These are phyloP conservation scores for Ormyrus nitidulus DNA, from an alignment of 2,888 invertebrate genomes.

Conservation along the genomic window DNA sequence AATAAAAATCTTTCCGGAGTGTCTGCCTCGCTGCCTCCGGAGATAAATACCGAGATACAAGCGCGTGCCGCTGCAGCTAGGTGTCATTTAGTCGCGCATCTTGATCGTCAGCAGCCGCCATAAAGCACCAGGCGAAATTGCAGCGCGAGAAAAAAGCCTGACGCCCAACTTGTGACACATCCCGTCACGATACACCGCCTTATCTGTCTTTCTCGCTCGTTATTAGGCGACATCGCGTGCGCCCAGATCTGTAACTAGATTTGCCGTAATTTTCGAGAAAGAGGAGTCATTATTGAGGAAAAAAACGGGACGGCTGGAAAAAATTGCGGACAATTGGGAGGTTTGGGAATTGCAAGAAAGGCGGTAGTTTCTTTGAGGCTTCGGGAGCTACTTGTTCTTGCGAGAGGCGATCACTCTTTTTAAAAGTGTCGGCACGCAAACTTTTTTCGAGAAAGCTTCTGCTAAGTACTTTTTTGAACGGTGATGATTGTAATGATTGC, in stretches of 20 bases:
- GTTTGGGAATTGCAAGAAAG: background rate
- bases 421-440: no score
- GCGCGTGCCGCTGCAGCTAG: conserved; percentile 28
- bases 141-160: background rate
- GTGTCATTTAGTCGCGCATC: conserved; percentile 52
- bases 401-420: no score
- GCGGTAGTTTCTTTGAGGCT: no score
- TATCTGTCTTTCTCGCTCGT: conserved; percentile 14
- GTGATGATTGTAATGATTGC: background rate
- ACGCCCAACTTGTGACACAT: conserved; percentile 35
- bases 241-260: conserved; percentile 49
- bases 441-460: background rate
- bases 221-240: conserved; percentile 53
- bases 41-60: conserved; percentile 29
- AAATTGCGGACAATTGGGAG: conserved; percentile 34
- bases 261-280: conserved; percentile 42
- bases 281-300: background rate
- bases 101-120: conserved; percentile 40
- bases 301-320: conserved; percentile 29
- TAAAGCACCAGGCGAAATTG: conserved; percentile 17
- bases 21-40: background rate
- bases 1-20: conserved; percentile 41
- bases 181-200: conserved; percentile 45
- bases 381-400: no score
- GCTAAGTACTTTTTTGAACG: background rate